Evolutionary conservation across 2,888 invertebrate genomes (phyloP), one percentile per base, ranked within the genome.

Genomic region (Melitaea athalia): DNA sequence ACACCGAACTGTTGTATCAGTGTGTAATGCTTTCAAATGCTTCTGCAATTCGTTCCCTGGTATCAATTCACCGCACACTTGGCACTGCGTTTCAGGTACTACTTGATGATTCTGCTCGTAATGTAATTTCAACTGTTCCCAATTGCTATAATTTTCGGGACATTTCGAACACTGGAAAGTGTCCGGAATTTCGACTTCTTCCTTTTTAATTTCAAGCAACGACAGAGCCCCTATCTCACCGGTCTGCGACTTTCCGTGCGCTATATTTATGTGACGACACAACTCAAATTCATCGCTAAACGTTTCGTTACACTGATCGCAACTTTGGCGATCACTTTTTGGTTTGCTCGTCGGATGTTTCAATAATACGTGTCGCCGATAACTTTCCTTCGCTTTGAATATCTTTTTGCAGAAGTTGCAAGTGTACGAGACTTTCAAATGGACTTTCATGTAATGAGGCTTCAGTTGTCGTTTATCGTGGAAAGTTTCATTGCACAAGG

Each of bases 311-410:
- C 92, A 92, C 2, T 87, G 81, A 1, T 88, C 87, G 70, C 92
- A 92, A 38, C 84, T 83, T 61, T 91, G 89, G 45, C 84, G 78
- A 2, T 64, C 71, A 3, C 74, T 75, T 0, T 72, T 73, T 0
- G 74, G 42, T 50, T 73, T 74, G 14, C 77, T 76, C 0, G 68
- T 71, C 0, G 85, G 82, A 72, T 92, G 92, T 74, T 90, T 89
- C n/a, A 87, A 79, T 10, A 87, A 68, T 8, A 91, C 75, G 70
- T 92, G 92, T 0, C 89, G 79, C 63, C 87, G 76, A 59, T 89
- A 90, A 79, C 88, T 89, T 70, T 92, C 91, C 66, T 87, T 91
- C 0, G 87, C 85, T 79, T 87, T 89, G 59, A 92, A 91, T 0
- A 82, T 76, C 72, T 91, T 91, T 14, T 79, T 81, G 59, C 92